These are phyloP conservation scores for Prochilodus magdalenae DNA, from an alignment of 2,113 vertebrate species.

Conservation along the genomic window DNA sequence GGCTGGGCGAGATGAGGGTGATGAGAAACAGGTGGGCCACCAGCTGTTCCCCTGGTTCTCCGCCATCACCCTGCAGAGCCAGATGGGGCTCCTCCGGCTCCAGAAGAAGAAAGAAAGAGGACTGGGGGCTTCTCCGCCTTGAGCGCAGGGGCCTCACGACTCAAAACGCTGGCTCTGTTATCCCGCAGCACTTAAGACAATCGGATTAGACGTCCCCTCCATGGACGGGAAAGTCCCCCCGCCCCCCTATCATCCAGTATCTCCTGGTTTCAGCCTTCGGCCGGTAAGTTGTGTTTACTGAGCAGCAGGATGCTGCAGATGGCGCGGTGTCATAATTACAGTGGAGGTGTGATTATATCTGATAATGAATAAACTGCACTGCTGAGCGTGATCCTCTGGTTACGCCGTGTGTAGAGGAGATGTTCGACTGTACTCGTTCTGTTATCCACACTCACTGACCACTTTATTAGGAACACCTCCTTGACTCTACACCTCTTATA, in stretches of 20 bases:
- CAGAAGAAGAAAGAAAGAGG: conserved; percentile 1
- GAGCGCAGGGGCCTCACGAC: conserved; percentile 21
- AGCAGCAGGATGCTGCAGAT: conserved; percentile 30
- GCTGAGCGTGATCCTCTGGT: background rate
- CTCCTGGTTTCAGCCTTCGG: conserved; percentile 3
- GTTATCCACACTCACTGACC: background rate
- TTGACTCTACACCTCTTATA: too few relatives aligned
- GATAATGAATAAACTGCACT: conserved; percentile 1
- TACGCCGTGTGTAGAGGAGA: background rate
- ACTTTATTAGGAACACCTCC: too few relatives aligned
- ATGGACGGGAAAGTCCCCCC: background rate
- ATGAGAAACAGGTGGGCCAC: conserved; percentile 47
- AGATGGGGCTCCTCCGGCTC: conserved; percentile 47
- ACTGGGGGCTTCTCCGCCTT: background rate
- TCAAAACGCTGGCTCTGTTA: conserved; percentile 41
- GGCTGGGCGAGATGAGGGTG: conserved; percentile 6
- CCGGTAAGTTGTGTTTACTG: conserved; percentile 33
- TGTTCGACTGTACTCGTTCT: background rate
- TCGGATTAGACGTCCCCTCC: background rate
- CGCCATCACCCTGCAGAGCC: conserved; percentile 43
- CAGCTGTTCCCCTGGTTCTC: conserved; percentile 54
- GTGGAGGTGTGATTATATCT: conserved; percentile 33
- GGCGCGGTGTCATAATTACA: conserved; percentile 41
- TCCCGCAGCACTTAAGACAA: conserved; percentile 17
- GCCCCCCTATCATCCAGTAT: background rate